These are phyloP conservation scores for Eleutherodactylus coqui DNA, from an alignment of 2,797 vertebrate species.

Conservation along the genomic window DNA sequence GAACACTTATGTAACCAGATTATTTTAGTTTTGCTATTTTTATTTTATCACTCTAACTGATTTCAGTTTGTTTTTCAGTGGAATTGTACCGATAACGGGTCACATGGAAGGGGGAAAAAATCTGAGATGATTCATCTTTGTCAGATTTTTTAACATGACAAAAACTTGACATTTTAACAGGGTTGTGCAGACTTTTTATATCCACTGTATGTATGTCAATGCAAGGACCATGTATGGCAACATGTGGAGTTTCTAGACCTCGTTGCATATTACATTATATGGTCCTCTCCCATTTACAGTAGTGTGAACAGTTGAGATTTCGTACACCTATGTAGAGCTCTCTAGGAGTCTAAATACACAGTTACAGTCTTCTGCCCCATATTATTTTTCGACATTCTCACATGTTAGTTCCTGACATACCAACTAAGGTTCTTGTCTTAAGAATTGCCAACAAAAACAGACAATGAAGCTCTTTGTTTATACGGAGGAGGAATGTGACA, in stretches of 20 bases:
- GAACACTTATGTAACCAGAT: no score
- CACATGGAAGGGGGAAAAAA: no score
- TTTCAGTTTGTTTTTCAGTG: no score
- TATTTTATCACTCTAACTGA: no score
- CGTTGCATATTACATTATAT: not conserved
- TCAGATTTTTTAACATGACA: no score
- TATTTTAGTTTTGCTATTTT: no score
- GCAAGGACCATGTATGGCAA: not conserved
- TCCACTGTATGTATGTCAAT: not conserved
- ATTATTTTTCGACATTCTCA: constrained; percentile 59
- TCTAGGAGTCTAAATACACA: constrained; percentile 6
- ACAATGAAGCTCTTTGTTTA: constrained; percentile 46
- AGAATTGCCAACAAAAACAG: constrained; percentile 52
- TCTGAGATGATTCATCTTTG: no score
- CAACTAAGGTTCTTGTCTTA: constrained; percentile 16
- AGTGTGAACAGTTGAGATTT: not conserved
- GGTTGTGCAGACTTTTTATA: not conserved
- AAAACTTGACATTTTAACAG: no score
- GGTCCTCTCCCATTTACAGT: not conserved
- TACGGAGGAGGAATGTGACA: constrained; percentile 48
- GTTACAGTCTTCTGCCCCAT: constrained; percentile 1
- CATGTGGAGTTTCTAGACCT: not conserved
- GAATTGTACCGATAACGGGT: no score
- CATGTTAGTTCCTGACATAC: constrained; percentile 43
- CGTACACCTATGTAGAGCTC: constrained; percentile 21